phyloP scores from a whole-genome alignment of 1,140 invertebrate species.

The Eupeodes corollae region DNA sequence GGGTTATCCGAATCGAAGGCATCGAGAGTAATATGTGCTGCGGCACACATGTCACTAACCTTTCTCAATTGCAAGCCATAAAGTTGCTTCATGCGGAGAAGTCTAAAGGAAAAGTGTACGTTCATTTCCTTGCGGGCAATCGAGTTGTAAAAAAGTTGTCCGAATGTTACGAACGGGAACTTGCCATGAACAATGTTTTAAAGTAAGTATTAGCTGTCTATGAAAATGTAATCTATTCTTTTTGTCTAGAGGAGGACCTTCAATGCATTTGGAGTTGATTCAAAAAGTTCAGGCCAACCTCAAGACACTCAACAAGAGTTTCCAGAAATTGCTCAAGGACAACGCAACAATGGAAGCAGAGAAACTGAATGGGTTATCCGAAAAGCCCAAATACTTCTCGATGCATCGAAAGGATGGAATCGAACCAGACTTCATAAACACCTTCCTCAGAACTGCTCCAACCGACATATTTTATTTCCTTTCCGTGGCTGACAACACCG shows the following conservation, averaged over 20 bases:
- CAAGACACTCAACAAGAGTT: slow-evolving; percentile 50
- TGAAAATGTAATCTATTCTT: neutral
- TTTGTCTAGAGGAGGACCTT: slow-evolving; percentile 50
- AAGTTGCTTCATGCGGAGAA: slow-evolving; percentile 62
- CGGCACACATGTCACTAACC: slow-evolving; percentile 71
- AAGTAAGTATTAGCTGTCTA: slow-evolving; percentile 16
- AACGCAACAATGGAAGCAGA: slow-evolving; percentile 52
- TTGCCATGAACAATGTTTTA: slow-evolving; percentile 50
- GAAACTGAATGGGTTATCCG: slow-evolving; percentile 42
- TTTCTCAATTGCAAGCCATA: slow-evolving; percentile 65
- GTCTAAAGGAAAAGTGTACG: slow-evolving; percentile 49
- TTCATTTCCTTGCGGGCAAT: slow-evolving; percentile 60
- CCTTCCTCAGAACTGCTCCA: slow-evolving; percentile 49
- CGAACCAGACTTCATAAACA: slow-evolving; percentile 59
- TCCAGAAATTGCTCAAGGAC: slow-evolving; percentile 51
- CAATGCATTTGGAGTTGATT: slow-evolving; percentile 54
- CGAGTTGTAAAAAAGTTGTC: slow-evolving; percentile 50
- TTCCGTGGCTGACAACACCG: slow-evolving; percentile 54
- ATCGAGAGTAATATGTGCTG: slow-evolving; percentile 75
- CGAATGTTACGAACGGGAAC: slow-evolving; percentile 51
- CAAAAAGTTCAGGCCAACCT: slow-evolving; percentile 58
- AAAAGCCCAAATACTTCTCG: slow-evolving; percentile 44
- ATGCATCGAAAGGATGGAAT: slow-evolving; percentile 56
- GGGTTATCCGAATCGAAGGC: slow-evolving; percentile 59
- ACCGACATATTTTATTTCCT: slow-evolving; percentile 51